A percentile compares a stretch with the other conserved stretches of the same genome.
Conservation (phyloP, 2,113 vertebrate species). For the Ceratotherium simum region DNA sequence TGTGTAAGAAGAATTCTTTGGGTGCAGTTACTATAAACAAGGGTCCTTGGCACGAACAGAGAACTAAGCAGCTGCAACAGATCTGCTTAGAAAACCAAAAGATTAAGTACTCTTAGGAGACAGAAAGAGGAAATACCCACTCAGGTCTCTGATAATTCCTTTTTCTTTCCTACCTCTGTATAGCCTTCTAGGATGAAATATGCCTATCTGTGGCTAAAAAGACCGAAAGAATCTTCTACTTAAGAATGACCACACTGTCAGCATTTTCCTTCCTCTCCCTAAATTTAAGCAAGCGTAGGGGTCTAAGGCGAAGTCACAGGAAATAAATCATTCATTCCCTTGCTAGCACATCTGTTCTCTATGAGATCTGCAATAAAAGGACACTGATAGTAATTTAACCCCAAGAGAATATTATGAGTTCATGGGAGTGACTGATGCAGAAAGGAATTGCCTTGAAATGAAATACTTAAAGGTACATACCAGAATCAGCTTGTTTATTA, state of each 20-base stretch:
- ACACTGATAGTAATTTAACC: not conserved
- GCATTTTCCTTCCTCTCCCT: constrained; percentile 12
- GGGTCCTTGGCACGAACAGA: constrained; percentile 73
- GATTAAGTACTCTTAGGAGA: constrained; percentile 64
- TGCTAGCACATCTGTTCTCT: constrained; percentile 52
- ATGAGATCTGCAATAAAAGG: constrained; percentile 26
- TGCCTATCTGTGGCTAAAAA: not conserved
- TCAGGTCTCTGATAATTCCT: not conserved
- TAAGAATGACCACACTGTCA: not conserved
- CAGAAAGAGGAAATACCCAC: constrained; percentile 45
- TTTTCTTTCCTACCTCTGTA: constrained; percentile 23
- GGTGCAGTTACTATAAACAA: constrained; percentile 81
- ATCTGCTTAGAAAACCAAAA: constrained; percentile 76
- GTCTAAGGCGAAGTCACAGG: constrained; percentile 60
- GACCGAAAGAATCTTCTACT: constrained; percentile 18
- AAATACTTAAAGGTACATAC: not conserved
- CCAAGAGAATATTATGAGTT: constrained; percentile 16
- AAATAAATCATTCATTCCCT: constrained; percentile 61
- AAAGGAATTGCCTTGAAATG: constrained; percentile 34
- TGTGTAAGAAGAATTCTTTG: constrained; percentile 76
- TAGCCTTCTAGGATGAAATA: constrained; percentile 42
- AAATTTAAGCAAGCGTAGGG: constrained; percentile 25
- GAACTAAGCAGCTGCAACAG: constrained; percentile 78
- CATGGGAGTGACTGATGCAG: not conserved
- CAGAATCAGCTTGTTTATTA: not conserved